Base-by-base conservation (phyloP, 2,888 invertebrate genomes). In the Zonitis immaculata region DNA sequence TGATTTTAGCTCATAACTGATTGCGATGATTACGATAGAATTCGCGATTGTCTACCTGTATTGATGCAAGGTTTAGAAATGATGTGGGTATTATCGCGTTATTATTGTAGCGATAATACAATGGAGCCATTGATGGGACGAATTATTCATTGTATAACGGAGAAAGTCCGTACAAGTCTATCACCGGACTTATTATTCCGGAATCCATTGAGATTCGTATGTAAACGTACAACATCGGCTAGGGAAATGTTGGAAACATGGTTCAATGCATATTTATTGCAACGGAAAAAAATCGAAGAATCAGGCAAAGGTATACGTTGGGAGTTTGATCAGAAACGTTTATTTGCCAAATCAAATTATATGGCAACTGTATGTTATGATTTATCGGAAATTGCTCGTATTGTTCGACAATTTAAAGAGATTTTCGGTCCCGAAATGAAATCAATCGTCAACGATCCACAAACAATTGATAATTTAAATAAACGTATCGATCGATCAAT, bases 21-120 rank as follows among this genome's bases (percentile, higher is more conserved):
- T n/a, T 67, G 68, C 27, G 81, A 84, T 0, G 84, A 87, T 22
- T 87, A 93, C 54, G 79, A 83, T 51, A 82, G 83, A 70, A 86
- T 93, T 16, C 81, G 82, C 9, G 85, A 89, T 35, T 81, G 85
- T 5, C 80, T 95, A 22, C 88, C 90, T 0, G 82, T 86, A 51
- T 76, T 95, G 57, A 88, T 93, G 78, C 89, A 91, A 58, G 90
- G 91, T 1, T 74, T 95, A 32, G 86, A 89, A 63, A 88, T 95
- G 81, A 88, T 95, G 68, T 95, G 95, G 95, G 88, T 94, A 46
- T 81, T 95, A 49, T 95, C 95, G 0, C 79, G 84, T 47, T 91
- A 92, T 66, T 95, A 90, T 72, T 86, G 89, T 56, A 83, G 79
- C 0, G 95, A 95, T 68, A 89, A 91, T 56, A 83, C 88, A 52